Conservation (phyloP, 2,888 invertebrate species). For the Labia minor region DNA sequence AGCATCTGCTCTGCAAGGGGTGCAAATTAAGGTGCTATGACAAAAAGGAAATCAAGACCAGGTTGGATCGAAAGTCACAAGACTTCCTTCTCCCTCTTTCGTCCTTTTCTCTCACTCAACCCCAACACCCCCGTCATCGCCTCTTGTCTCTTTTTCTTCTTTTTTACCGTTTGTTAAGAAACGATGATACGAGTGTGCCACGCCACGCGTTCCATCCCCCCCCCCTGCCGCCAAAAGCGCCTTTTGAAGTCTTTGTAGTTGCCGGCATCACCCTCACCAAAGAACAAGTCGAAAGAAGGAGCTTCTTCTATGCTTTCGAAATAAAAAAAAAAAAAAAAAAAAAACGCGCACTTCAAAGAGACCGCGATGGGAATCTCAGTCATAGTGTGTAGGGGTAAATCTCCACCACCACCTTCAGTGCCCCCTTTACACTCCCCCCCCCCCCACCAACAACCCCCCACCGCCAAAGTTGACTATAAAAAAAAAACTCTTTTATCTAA, state of each 20-base stretch:
- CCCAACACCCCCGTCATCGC: not conserved
- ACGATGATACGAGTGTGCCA: constrained; percentile 8
- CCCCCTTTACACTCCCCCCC: not conserved
- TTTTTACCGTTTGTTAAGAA: constrained; percentile 13
- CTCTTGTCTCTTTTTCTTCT: not conserved
- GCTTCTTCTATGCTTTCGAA: constrained; percentile 4
- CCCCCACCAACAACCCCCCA: not conserved
- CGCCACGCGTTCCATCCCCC: constrained; percentile 2
- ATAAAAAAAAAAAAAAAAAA: constrained; percentile 3
- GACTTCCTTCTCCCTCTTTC: not conserved
- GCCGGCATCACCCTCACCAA: constrained; percentile 4
- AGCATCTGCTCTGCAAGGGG: not conserved
- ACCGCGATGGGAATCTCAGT: constrained; percentile 7
- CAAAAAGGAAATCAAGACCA: constrained; percentile 4
- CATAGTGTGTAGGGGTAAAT: constrained; percentile 3
- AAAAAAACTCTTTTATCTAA: constrained; percentile 5
- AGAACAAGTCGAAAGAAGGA: constrained; percentile 13
- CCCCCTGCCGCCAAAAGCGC: not conserved
- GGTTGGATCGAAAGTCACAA: not conserved
- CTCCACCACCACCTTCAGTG: constrained; percentile 13
- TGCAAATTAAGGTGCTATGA: not conserved
- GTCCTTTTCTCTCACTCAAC: too few species aligned
- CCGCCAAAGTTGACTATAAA: not conserved
- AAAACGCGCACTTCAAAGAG: not conserved
- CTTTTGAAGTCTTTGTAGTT: constrained; percentile 13